Evolutionary conservation across 2,113 vertebrate genomes (phyloP).

Genomic region (Tamias sibiricus): DNA sequence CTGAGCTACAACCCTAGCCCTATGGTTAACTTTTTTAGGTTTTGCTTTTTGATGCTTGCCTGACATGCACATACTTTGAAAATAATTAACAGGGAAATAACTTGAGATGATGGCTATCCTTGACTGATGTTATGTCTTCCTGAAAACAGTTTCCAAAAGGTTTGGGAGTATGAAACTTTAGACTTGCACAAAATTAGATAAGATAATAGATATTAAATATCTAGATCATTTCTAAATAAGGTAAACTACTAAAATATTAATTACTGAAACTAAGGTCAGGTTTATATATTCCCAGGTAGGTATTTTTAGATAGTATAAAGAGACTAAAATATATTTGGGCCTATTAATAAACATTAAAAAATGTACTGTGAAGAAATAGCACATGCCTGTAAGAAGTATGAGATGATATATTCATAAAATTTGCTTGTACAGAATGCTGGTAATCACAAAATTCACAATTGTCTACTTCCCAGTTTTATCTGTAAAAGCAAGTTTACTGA

Average conservation of each 20-base stretch:
- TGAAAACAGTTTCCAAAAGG: not conserved
- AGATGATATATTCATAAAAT: not conserved
- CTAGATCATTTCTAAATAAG: not conserved
- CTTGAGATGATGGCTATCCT: not conserved
- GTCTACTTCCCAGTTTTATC: not conserved
- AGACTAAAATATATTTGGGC: not conserved
- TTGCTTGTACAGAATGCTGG: not conserved
- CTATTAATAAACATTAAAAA: conserved; percentile 18
- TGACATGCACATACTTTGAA: not conserved
- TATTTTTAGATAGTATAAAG: not conserved
- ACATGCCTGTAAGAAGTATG: not conserved
- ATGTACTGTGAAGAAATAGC: not conserved
- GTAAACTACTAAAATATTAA: conserved; percentile 24
- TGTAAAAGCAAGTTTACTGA: not conserved
- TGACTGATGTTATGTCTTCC: not conserved
- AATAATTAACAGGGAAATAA: not conserved
- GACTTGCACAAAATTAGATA: not conserved
- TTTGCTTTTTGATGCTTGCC: not conserved
- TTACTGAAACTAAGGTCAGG: not conserved
- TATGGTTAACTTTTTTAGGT: not conserved
- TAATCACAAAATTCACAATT: not conserved
- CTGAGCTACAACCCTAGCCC: no score
- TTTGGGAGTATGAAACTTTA: not conserved
- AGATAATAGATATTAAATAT: not conserved
- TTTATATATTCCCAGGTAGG: not conserved